Conservation (phyloP, 2,113 vertebrate genomes). For the Vulpes ferrilata region DNA sequence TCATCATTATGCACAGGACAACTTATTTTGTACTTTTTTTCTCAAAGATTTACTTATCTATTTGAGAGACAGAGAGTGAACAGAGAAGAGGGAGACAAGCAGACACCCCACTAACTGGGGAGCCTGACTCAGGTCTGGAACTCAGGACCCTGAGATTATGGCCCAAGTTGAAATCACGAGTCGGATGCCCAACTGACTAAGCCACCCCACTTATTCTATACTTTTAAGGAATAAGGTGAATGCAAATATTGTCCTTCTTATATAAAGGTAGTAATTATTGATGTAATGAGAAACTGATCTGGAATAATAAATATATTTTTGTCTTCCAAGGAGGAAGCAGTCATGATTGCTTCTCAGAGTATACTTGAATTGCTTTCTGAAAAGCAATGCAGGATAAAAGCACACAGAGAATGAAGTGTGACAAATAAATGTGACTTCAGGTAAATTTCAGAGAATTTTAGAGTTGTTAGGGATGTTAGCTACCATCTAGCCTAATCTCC, state of each 20-base stretch:
- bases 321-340: neutral
- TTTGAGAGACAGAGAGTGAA: too few species aligned
- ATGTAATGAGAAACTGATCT: conserved; percentile 1
- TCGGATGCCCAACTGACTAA: too few species aligned
- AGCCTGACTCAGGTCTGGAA: too few species aligned
- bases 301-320: conserved; percentile 35
- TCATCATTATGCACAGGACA: conserved; percentile 15
- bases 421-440: neutral
- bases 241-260: conserved; percentile 25
- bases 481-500: neutral
- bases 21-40: neutral
- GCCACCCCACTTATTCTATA: neutral
- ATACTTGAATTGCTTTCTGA: neutral
- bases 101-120: too few species aligned
- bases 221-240: conserved; percentile 15
- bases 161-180: too few species aligned
- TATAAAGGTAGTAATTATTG: conserved; percentile 31
- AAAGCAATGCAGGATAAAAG: neutral
- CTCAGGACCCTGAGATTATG: too few species aligned
- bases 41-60: too few species aligned
- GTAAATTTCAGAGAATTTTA: conserved; percentile 27
- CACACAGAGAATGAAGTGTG: neutral
- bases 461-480: neutral
- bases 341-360: neutral
- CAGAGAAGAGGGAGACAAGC: too few species aligned